A percentile compares a stretch with the other conserved stretches of the same genome.
Conservation (phyloP, 1,140 invertebrate genomes). For the Ridgeia piscesae region DNA sequence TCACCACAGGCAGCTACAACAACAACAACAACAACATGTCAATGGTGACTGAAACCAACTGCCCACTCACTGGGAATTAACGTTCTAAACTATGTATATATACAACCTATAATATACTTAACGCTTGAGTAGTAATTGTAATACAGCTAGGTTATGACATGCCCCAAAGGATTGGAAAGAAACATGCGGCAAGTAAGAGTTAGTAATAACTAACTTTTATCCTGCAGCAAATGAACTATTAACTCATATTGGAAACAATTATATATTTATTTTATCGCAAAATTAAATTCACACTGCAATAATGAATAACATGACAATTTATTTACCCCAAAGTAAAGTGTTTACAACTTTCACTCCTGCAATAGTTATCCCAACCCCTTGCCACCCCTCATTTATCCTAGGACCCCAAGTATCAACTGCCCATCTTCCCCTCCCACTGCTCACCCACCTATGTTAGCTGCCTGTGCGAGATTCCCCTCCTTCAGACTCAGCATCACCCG, state of each 20-base stretch:
- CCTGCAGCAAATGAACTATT: background rate
- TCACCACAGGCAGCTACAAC: background rate
- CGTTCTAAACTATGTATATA: background rate
- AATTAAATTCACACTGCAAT: too few species aligned
- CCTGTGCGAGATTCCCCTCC: background rate
- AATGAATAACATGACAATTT: too few species aligned
- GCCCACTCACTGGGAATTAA: background rate
- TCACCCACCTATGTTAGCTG: slow-evolving; percentile 5
- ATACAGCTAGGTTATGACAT: background rate
- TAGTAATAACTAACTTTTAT: background rate
- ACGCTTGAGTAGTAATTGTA: background rate
- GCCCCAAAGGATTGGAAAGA: background rate
- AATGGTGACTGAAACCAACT: background rate
- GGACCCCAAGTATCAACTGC: background rate
- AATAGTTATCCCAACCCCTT: background rate
- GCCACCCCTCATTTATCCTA: background rate
- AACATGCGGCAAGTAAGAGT: background rate
- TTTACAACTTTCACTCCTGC: background rate
- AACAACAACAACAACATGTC: background rate
- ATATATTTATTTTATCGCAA: too few species aligned
- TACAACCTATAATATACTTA: background rate
- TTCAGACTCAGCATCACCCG: slow-evolving; percentile 8
- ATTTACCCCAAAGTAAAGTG: background rate
- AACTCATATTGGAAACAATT: background rate
- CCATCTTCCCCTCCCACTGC: too few species aligned